A percentile compares a stretch with the other conserved stretches of the same genome.
These are phyloP conservation scores for Nymphalis c-album DNA, from an alignment of 2,888 invertebrate genomes.

Conservation along the genomic window DNA sequence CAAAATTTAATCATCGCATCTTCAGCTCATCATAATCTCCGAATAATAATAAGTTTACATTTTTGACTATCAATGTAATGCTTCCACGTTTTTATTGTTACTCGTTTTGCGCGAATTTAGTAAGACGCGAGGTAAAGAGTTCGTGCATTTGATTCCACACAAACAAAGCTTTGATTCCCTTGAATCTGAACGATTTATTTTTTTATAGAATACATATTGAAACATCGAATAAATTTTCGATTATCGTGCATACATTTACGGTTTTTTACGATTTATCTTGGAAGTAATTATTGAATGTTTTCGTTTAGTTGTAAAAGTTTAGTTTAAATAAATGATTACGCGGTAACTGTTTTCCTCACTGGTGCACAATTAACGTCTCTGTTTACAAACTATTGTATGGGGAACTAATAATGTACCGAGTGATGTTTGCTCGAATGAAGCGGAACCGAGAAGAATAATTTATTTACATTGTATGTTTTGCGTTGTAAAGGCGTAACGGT, in stretches of 20 bases:
- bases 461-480: background rate
- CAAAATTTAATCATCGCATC: too few relatives aligned
- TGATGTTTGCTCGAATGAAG: background rate
- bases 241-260: background rate
- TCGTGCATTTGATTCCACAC: background rate
- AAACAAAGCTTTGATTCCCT: conserved; percentile 3
- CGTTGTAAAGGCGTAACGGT: background rate
- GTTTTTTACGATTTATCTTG: conserved; percentile 5
- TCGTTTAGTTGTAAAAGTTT: conserved; percentile 1
- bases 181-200: conserved; percentile 6
- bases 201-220: conserved; percentile 1
- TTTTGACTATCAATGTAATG: too few relatives aligned
- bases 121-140: background rate
- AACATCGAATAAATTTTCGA: background rate
- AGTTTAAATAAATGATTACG: conserved; percentile 1
- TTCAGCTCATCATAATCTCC: too few relatives aligned
- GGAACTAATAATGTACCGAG: background rate
- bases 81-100: background rate
- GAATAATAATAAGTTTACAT: too few relatives aligned
- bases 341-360: conserved; percentile 2
- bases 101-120: background rate
- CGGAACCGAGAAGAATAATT: background rate
- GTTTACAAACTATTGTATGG: background rate
- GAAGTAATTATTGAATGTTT: conserved; percentile 3
- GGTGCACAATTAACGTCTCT: background rate